Conservation (phyloP, 1,140 invertebrate genomes). For the Ips nitidus region DNA sequence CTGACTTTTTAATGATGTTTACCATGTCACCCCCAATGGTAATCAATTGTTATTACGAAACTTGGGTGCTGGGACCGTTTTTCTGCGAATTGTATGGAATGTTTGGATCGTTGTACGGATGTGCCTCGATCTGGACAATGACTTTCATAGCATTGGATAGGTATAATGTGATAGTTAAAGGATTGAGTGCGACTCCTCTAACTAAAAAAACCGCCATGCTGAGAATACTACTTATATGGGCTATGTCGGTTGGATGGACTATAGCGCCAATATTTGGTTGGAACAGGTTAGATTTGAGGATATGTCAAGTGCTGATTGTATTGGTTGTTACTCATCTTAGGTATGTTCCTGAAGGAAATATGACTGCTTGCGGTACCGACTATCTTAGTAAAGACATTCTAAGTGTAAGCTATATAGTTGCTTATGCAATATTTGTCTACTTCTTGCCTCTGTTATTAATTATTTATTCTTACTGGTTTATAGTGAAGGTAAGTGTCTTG, state of each 20-base stretch:
- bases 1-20: slow-evolving; percentile 87
- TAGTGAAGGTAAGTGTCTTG: slow-evolving; percentile 61
- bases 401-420: slow-evolving; percentile 68
- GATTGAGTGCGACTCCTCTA: slow-evolving; percentile 70
- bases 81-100: slow-evolving; percentile 62
- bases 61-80: slow-evolving; percentile 70
- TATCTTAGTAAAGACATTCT: slow-evolving; percentile 70
- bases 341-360: slow-evolving; percentile 86
- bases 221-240: slow-evolving; percentile 71
- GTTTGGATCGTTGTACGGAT: slow-evolving; percentile 77
- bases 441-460: slow-evolving; percentile 71
- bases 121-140: slow-evolving; percentile 82
- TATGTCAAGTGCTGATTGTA: background rate
- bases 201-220: slow-evolving; percentile 68
- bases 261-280: slow-evolving; percentile 76
- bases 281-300: slow-evolving; percentile 63
- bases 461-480: slow-evolving; percentile 77
- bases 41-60: slow-evolving; percentile 83
- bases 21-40: slow-evolving; percentile 82
- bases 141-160: slow-evolving; percentile 78
- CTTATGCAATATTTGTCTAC: slow-evolving; percentile 72
- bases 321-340: slow-evolving; percentile 50
- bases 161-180: slow-evolving; percentile 82
- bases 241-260: slow-evolving; percentile 67
- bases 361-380: slow-evolving; percentile 84